Evolutionary conservation across 1,140 invertebrate species (phyloP), one percentile per base, ranked within the genome.

Genomic region (Dinothrombium tinctorium): DNA sequence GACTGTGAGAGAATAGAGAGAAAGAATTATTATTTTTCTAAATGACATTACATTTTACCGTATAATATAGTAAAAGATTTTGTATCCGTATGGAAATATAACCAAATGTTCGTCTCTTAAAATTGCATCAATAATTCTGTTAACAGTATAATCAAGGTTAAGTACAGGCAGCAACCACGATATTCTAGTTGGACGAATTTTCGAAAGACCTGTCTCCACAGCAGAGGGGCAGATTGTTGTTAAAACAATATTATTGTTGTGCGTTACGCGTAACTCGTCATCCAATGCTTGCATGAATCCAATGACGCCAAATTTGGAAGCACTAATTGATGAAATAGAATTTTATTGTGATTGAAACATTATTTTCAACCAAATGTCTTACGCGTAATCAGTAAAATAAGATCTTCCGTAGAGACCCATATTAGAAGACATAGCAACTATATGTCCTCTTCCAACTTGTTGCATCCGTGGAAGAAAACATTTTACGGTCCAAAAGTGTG

Each of bases 141-240:
- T 54, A 1, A 71, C 76, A 4, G 72, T 74, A 28, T 69, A 59
- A 37, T 69, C 56, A 1, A 73, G 63, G 9, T 67, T 53, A 17
- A 76, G 60, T 37, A 78, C 58, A 41, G 65, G 62, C 59, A 76
- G 65, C 9, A 76, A 44, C 12, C 51, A 62, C 2, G 42, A 46
- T 44, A 48, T 44, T 35, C 46, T 35, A n/a, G 72, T 69, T 49
- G 60, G 69, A 0, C 75, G 74, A 37, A 72, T 74, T 51, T 80
- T 73, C 51, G 76, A 76, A 6, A 86, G 59, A 12, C 79, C 78
- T 4, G 80, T 87, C 50, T 80, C 71, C 6, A 83, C 73, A 54
- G 79, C 76, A 51, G 73, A 79, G 0, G 80, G 80, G 54, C 67
- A 83, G 43, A 84, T 71, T 1, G 69, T 69, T 0, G 81, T 84